Evolutionary conservation across 2,888 invertebrate genomes (phyloP).

Genomic region (Patella depressa): DNA sequence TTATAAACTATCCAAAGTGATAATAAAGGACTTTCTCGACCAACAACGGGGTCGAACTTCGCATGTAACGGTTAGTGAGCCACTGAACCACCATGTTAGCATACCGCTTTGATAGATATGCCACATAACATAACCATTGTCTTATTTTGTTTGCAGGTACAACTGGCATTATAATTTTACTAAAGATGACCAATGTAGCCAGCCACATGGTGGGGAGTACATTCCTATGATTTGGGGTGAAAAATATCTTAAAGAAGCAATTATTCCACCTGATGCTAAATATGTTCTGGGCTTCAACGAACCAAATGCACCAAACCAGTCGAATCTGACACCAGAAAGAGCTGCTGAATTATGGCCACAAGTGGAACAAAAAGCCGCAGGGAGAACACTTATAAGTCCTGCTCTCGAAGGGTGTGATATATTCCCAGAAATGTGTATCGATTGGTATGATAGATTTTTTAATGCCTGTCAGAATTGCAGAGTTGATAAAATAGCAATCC

Average conservation of each 20-base stretch:
- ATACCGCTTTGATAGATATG: too few relatives aligned
- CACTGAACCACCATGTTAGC: too few relatives aligned
- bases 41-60: too few relatives aligned
- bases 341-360: conserved; percentile 44
- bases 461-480: conserved; percentile 9
- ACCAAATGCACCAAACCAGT: conserved; percentile 44
- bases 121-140: too few relatives aligned
- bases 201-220: conserved; percentile 23
- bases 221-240: conserved; percentile 50
- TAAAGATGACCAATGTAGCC: conserved; percentile 25
- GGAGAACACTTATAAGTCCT: conserved; percentile 12
- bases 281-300: conserved; percentile 50
- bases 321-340: conserved; percentile 41
- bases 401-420: conserved; percentile 14
- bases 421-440: background rate
- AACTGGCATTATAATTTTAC: conserved; percentile 29
- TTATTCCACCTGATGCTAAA: conserved; percentile 29
- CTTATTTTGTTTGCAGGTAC: conserved; percentile 24
- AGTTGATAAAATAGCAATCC: conserved; percentile 16
- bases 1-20: too few relatives aligned
- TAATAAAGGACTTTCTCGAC: too few relatives aligned
- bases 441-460: conserved; percentile 18
- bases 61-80: too few relatives aligned
- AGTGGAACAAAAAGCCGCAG: conserved; percentile 29
- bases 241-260: background rate